A percentile compares a stretch with the other conserved stretches of the same genome.
Conservation (phyloP, 2,888 invertebrate species). For the Pyrrhosoma nymphula region DNA sequence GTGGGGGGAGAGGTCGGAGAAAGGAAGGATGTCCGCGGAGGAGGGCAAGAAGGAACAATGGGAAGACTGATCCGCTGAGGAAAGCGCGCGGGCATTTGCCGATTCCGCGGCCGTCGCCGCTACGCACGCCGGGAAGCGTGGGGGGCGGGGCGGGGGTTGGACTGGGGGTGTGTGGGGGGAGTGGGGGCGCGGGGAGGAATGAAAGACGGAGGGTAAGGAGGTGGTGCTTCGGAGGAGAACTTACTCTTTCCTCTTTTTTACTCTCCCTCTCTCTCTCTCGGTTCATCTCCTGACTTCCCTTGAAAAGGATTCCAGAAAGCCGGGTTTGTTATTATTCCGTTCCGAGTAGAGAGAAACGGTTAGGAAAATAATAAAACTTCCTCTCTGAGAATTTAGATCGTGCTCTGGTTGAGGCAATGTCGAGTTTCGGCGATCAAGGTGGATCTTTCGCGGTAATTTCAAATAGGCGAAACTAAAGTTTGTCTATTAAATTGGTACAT, state of each 20-base stretch:
- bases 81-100: background rate
- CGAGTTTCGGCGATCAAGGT: background rate
- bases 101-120: background rate
- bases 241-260: background rate
- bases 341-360: background rate
- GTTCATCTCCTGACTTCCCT: background rate
- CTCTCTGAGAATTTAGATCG: background rate
- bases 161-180: too few relatives aligned
- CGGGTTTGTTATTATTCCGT: constrained; percentile 10
- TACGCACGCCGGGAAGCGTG: background rate
- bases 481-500: background rate
- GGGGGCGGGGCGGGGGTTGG: too few relatives aligned
- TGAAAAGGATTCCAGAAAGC: background rate
- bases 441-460: background rate
- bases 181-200: background rate
- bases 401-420: background rate
- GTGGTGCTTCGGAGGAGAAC: background rate
- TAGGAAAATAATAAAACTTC: background rate
- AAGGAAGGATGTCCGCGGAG: constrained; percentile 26
- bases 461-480: background rate
- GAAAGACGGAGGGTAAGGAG: background rate
- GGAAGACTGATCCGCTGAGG: background rate
- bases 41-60: background rate
- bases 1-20: constrained; percentile 12
- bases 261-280: background rate